Base-by-base conservation (phyloP, 2,113 vertebrate genomes). In the Ammodytes dubius region DNA sequence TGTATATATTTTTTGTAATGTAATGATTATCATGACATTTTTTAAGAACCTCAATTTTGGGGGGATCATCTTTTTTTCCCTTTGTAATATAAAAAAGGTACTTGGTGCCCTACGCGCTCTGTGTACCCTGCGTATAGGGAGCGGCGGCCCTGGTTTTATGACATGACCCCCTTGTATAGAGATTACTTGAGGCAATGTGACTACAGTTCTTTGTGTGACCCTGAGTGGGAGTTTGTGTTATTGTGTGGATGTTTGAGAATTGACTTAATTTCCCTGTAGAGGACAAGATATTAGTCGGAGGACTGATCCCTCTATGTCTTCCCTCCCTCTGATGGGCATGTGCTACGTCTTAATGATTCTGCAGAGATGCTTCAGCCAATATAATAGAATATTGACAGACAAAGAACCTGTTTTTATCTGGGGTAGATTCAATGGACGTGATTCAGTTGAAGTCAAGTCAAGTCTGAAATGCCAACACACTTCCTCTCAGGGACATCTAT, bases 191-290 rank as follows among this genome's bases (percentile, higher is more conserved):
- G 54, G 43, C 39, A 74, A 13, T 37, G 6, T 15, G 14, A 13
- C 35, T 70, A 37, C 63, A 27, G 27, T 27, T 27, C 27, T 69
- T 77, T 77, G 46, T 67, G 39, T 70, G 74, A 80, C 63, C 71
- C 57, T 35, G 42, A 76, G 57, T 69, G 39, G 53, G 40, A 69
- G 56, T 60, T 27, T 58, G 77, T 46, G 69, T 67, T 91, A 69
- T 89, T 77, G 57, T 39, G 12, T 64, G 63, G 63, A 65, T 83
- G 65, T 58, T 43, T 71, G 27, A 65, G 50, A 46, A 73, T 2
- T 52, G 19, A 64, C 61, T 88, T 88, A 74, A 90, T 90, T 90
- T 91, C 90, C 89, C 84, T 64, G 47, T 79, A 86, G 88, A 84
- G 43, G 43, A 65, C 10, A 46, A 67, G 39, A 86, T 89, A 88